phyloP scores from a whole-genome alignment of 2,113 vertebrate species.

The Xyliphius kryptos region DNA sequence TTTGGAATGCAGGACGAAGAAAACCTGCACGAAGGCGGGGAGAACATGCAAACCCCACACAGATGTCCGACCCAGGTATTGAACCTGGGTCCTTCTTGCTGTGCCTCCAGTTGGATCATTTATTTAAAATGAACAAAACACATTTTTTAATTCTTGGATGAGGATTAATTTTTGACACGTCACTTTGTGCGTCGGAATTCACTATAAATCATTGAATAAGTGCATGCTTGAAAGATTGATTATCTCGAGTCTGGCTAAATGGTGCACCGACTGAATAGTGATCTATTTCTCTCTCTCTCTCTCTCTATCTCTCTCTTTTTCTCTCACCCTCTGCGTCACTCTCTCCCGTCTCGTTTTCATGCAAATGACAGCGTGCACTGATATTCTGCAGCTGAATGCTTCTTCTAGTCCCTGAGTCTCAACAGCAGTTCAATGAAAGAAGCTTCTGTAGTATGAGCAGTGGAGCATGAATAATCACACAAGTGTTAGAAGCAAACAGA shows the following conservation, averaged over 20 bases:
- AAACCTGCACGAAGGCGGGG: too few species aligned
- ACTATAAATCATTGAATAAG: neutral
- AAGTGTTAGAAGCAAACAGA: slow-evolving; percentile 7
- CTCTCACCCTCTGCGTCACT: too few species aligned
- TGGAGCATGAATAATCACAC: slow-evolving; percentile 16
- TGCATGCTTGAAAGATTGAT: neutral
- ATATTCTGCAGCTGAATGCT: slow-evolving; percentile 9
- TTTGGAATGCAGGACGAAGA: too few species aligned
- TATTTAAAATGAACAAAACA: too few species aligned
- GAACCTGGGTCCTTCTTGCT: too few species aligned
- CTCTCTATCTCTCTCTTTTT: too few species aligned
- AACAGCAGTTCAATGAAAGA: slow-evolving; percentile 19
- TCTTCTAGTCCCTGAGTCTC: neutral
- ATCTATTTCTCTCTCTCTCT: too few species aligned
- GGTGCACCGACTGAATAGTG: neutral
- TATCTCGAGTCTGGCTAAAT: neutral
- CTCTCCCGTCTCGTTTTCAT: slow-evolving; percentile 2
- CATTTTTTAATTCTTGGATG: too few species aligned
- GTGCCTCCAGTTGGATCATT: too few species aligned
- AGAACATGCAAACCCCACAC: too few species aligned
- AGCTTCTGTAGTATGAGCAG: slow-evolving; percentile 13
- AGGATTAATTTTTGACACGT: too few species aligned
- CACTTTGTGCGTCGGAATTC: neutral
- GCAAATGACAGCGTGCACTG: neutral
- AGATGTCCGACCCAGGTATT: too few species aligned